Evolutionary conservation across 2,797 vertebrate species (phyloP), one percentile per base, ranked within the genome.

Genomic region (Typhlichthys eigenmanni): DNA sequence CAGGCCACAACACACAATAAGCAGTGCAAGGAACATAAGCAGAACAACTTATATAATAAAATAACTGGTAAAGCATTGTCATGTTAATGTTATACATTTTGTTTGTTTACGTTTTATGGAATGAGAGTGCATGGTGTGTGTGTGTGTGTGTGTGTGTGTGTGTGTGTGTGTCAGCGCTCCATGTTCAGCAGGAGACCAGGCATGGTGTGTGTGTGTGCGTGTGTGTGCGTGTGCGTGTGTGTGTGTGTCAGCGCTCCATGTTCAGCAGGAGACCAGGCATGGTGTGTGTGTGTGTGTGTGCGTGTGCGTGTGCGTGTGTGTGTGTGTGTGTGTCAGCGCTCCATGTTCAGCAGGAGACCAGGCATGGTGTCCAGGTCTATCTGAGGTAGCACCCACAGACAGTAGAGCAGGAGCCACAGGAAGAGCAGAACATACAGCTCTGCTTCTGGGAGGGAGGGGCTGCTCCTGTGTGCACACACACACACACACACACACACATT

Each of bases 331-430:
- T 32, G 24, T 89, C 72, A 91, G 73, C 75, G 76, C 13, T 85
- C 61, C 17, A 83, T 74, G 79, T 89, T 92, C 53, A 93, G 84
- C 62, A 93, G 80, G 65, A 89, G 78, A 56, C 82, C 64, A 29
- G 89, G 89, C 74, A 92, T 84, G 1, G 80, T 66, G 84, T 82
- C 91, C 72, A 94, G 69, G 75, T 97, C 93, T 72, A 98, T 88
- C 82, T 97, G 95, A 0, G 96, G 96, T 81, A 99, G 90, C 60
- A 99, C 85, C 83, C 95, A 87, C 69, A 95, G 84, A 86, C 95
- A 98, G 89, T 98, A 99, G 59, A 96, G 87, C 67, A 96, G 87
- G 60, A 96, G 82, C 97, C 96, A 99, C 69, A 97, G 90, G 75
- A 96, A 87, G 73, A 98, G 79, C 43, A 97, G 83, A 54, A 96